These are phyloP conservation scores for Morone chrysops DNA, from an alignment of 2,113 vertebrate species.

Conservation along the genomic window DNA sequence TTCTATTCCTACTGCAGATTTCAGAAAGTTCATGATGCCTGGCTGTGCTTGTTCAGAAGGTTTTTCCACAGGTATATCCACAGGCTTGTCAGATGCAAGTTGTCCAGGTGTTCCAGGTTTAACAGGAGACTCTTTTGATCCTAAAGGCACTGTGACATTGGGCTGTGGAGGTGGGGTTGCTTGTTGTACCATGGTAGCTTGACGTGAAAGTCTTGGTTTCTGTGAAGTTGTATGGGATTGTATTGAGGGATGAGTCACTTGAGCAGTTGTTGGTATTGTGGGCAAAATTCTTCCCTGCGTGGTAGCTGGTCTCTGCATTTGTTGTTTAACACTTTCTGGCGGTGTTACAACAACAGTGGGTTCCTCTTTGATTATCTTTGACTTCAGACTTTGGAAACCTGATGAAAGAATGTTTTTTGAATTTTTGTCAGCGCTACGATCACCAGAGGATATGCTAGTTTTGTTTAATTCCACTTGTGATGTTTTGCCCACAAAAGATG, in stretches of 20 bases:
- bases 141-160: constrained; percentile 60
- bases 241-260: constrained; percentile 41
- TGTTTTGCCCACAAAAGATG: constrained; percentile 87
- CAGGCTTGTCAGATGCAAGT: constrained; percentile 34
- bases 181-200: constrained; percentile 77
- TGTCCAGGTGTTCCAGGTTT: constrained; percentile 27
- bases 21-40: constrained; percentile 90
- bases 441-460: constrained; percentile 43
- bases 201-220: constrained; percentile 80
- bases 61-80: constrained; percentile 58
- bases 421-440: constrained; percentile 59
- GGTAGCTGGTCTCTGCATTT: constrained; percentile 40
- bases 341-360: constrained; percentile 34
- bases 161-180: constrained; percentile 66
- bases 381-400: constrained; percentile 80
- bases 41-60: constrained; percentile 81
- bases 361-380: constrained; percentile 80
- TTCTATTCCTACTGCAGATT: constrained; percentile 84
- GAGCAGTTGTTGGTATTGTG: constrained; percentile 56
- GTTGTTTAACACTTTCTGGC: constrained; percentile 52
- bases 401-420: constrained; percentile 75
- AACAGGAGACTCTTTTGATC: constrained; percentile 54
- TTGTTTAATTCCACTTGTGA: constrained; percentile 79
- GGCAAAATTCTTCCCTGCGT: constrained; percentile 71
- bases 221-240: constrained; percentile 51